Conservation (phyloP, 2,888 invertebrate genomes). For the Thelaira solivaga region DNA sequence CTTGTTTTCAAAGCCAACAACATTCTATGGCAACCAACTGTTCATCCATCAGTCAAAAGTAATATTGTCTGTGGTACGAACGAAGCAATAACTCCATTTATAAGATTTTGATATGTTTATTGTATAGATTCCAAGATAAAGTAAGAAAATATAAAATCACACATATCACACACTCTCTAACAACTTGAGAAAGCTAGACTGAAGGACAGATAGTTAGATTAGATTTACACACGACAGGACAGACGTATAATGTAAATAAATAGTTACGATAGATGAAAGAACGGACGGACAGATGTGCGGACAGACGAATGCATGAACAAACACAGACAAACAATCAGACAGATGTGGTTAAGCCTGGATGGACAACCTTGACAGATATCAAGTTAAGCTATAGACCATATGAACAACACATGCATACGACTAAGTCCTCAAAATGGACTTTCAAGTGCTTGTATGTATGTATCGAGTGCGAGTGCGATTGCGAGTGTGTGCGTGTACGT, state of each 20-base stretch:
- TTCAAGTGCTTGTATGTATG: background rate
- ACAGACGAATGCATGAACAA: background rate
- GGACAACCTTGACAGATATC: slow-evolving; percentile 62
- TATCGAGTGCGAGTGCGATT: background rate
- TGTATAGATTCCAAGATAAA: slow-evolving; percentile 57
- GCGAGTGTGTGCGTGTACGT: background rate
- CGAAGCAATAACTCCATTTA: slow-evolving; percentile 62
- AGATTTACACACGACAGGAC: slow-evolving; percentile 26
- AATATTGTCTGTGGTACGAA: slow-evolving; percentile 55
- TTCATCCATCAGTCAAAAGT: slow-evolving; percentile 54
- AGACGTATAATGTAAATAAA: slow-evolving; percentile 3
- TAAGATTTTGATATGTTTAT: slow-evolving; percentile 64
- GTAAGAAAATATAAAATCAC: slow-evolving; percentile 32
- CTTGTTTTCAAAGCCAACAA: slow-evolving; percentile 59
- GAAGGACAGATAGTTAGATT: slow-evolving; percentile 33
- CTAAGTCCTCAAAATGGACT: slow-evolving; percentile 26
- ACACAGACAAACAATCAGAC: slow-evolving; percentile 30
- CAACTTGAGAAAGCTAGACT: background rate
- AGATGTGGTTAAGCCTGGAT: slow-evolving; percentile 53
- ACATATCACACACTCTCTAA: slow-evolving; percentile 23
- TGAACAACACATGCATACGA: background rate
- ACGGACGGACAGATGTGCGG: slow-evolving; percentile 29
- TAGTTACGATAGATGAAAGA: too few species aligned
- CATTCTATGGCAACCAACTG: slow-evolving; percentile 50
- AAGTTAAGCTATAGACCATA: slow-evolving; percentile 50